These are phyloP conservation scores for Limosa lapponica DNA, from an alignment of 2,797 vertebrate species.

Conservation along the genomic window DNA sequence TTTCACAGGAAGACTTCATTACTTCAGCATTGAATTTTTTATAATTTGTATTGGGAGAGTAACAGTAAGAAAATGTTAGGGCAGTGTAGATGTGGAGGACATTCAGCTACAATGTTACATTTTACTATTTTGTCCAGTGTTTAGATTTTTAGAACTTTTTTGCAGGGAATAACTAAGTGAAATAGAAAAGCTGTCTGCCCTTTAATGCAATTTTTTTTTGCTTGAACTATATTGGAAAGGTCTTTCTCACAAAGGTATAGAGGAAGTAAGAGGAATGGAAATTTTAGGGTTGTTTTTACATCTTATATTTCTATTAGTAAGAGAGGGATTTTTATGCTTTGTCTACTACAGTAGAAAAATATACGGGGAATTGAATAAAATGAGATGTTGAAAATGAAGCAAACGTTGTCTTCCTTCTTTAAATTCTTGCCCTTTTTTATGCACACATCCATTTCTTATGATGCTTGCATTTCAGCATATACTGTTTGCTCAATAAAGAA, in stretches of 20 bases:
- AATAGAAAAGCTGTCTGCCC: not conserved
- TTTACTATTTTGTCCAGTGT: not conserved
- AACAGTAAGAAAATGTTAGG: not conserved
- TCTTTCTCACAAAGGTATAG: not conserved
- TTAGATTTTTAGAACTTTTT: not conserved
- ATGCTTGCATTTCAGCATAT: not conserved
- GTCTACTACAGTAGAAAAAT: not conserved
- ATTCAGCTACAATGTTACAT: not conserved
- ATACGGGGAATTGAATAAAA: not conserved
- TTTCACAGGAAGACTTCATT: not conserved
- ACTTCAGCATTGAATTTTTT: not conserved
- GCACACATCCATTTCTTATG: not conserved
- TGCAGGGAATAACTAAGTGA: not conserved
- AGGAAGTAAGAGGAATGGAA: not conserved
- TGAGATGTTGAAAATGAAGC: not conserved
- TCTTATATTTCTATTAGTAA: not conserved
- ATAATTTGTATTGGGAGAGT: not conserved
- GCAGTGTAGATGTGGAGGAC: not conserved
- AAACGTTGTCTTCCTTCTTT: not conserved
- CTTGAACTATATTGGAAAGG: not conserved
- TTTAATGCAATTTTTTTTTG: not conserved
- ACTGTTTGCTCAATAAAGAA: not conserved
- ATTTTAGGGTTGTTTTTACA: not conserved
- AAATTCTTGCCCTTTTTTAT: not conserved
- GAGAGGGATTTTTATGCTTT: not conserved